Evolutionary conservation across 2,888 invertebrate genomes (phyloP).

Genomic region (Digitonthophagus gazella): DNA sequence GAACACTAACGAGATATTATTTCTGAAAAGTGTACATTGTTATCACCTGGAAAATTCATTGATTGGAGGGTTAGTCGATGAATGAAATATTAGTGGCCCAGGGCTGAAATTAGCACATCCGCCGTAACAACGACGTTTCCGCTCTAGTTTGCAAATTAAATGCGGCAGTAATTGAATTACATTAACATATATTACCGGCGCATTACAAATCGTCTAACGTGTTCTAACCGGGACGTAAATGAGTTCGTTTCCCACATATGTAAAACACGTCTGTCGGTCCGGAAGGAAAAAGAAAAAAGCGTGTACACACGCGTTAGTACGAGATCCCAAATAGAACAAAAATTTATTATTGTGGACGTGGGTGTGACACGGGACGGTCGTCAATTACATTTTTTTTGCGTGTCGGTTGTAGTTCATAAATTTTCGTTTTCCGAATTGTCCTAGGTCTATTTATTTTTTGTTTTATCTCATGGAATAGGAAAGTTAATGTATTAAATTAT

Average conservation of each 20-base stretch:
- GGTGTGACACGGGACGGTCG: background rate
- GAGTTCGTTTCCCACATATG: background rate
- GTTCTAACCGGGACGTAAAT: background rate
- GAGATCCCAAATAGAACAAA: background rate
- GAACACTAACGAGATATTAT: background rate
- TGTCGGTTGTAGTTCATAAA: background rate
- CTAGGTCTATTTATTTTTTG: background rate
- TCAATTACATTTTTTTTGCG: background rate
- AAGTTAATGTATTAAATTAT: background rate
- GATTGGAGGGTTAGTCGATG: background rate
- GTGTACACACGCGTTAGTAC: background rate
- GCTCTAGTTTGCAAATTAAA: background rate
- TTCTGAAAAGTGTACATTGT: background rate
- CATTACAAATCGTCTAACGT: slow-evolving; percentile 7
- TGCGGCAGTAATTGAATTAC: slow-evolving; percentile 10
- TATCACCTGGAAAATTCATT: background rate
- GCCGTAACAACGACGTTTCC: slow-evolving; percentile 8
- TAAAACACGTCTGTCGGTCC: background rate
- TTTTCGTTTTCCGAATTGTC: background rate
- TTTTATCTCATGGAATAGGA: background rate
- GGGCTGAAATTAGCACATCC: background rate
- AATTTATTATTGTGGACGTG: background rate
- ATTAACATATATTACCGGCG: slow-evolving; percentile 11
- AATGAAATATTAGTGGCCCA: background rate
- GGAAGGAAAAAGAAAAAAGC: background rate